phyloP scores from a whole-genome alignment of 2,888 invertebrate species.

The Drosophila birchii region DNA sequence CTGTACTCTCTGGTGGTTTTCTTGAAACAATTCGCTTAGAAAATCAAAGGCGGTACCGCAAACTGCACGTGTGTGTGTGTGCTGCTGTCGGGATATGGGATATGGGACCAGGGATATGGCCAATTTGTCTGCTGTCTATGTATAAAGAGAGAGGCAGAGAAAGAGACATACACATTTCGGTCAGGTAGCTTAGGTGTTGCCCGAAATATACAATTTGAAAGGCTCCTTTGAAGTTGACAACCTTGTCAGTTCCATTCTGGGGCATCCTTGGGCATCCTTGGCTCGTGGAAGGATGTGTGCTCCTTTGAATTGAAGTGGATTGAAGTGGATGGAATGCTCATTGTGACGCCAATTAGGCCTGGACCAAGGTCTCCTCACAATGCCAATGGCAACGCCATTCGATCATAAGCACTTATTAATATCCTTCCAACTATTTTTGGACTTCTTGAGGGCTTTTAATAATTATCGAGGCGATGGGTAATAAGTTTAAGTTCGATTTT shows the following conservation, averaged over 20 bases:
- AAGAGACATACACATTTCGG: not conserved
- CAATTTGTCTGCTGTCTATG: slow-evolving; percentile 67
- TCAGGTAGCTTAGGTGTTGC: slow-evolving; percentile 71
- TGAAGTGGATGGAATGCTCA: slow-evolving; percentile 31
- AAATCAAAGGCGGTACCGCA: slow-evolving; percentile 81
- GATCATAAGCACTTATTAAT: slow-evolving; percentile 11
- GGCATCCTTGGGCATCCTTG: slow-evolving; percentile 22
- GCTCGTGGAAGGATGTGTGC: slow-evolving; percentile 32
- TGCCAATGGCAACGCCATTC: slow-evolving; percentile 14
- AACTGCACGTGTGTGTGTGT: slow-evolving; percentile 24
- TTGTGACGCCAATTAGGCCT: slow-evolving; percentile 38
- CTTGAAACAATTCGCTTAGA: slow-evolving; percentile 83
- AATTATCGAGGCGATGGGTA: slow-evolving; percentile 1
- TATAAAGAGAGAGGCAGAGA: not conserved
- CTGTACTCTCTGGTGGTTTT: slow-evolving; percentile 76
- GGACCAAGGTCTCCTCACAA: slow-evolving; percentile 28
- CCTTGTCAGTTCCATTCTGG: slow-evolving; percentile 26
- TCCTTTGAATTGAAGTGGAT: slow-evolving; percentile 38
- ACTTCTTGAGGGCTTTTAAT: not conserved
- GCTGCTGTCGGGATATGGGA: slow-evolving; percentile 25
- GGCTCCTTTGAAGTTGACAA: slow-evolving; percentile 73
- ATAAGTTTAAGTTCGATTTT: not conserved
- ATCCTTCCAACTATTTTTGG: slow-evolving; percentile 6
- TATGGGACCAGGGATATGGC: slow-evolving; percentile 64
- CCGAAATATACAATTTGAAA: slow-evolving; percentile 73